These are phyloP conservation scores for Trichonephila clavipes DNA, from an alignment of 1,140 invertebrate genomes.

Conservation along the genomic window DNA sequence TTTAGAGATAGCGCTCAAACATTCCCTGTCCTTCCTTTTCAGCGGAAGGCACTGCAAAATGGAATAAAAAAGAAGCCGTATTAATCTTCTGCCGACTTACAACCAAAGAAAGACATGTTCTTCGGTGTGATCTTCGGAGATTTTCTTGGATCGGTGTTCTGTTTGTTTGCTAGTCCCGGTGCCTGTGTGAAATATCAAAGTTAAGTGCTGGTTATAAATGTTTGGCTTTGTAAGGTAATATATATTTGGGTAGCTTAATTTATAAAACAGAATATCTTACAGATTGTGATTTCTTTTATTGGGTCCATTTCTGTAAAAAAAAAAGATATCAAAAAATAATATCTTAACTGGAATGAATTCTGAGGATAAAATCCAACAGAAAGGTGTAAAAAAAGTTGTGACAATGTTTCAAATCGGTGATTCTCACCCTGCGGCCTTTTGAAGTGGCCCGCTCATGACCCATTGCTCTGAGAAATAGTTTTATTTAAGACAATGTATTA, in stretches of 20 bases:
- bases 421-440: too few relatives aligned
- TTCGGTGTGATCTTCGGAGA: not conserved
- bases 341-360: too few relatives aligned
- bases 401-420: too few relatives aligned
- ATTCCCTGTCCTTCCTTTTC: conserved; percentile 47
- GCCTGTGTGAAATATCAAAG: not conserved
- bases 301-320: too few relatives aligned
- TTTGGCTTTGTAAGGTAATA: not conserved
- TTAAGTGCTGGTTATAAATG: not conserved
- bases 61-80: conserved; percentile 4
- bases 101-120: not conserved
- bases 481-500: too few relatives aligned
- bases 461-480: too few relatives aligned
- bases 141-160: not conserved
- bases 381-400: too few relatives aligned
- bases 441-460: too few relatives aligned
- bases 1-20: conserved; percentile 72
- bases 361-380: too few relatives aligned
- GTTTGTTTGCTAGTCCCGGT: not conserved
- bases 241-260: not conserved
- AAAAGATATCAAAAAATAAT: too few relatives aligned
- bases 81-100: conserved; percentile 3
- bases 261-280: too few relatives aligned
- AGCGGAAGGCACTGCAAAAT: conserved; percentile 7
- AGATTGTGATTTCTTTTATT: too few relatives aligned